phyloP scores from a whole-genome alignment of 2,888 invertebrate genomes.

The Gasteruption jaculator region DNA sequence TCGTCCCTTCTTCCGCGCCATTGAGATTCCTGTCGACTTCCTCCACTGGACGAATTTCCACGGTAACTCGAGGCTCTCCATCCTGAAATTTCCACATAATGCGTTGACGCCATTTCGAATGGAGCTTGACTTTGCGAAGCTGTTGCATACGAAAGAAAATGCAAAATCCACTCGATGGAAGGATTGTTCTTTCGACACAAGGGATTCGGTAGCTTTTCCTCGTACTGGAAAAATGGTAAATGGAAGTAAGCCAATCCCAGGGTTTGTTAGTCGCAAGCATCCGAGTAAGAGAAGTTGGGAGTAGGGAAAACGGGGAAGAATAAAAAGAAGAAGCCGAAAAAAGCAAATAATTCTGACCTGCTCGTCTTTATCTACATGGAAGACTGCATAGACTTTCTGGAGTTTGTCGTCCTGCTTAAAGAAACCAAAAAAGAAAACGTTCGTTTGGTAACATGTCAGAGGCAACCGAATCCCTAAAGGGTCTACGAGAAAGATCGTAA shows the following conservation, averaged over 20 bases:
- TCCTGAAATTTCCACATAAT: slow-evolving; percentile 53
- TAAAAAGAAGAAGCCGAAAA: too few relatives aligned
- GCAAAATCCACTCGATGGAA: slow-evolving; percentile 7
- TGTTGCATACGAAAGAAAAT: background rate
- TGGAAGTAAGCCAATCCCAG: too few relatives aligned
- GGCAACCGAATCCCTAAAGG: background rate
- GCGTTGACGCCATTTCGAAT: slow-evolving; percentile 3
- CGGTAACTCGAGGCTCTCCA: slow-evolving; percentile 62
- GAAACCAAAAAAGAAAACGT: slow-evolving; percentile 15
- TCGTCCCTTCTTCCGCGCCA: slow-evolving; percentile 32
- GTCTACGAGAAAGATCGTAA: too few relatives aligned
- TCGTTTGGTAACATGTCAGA: background rate
- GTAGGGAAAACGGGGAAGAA: too few relatives aligned
- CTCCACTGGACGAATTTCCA: slow-evolving; percentile 64
- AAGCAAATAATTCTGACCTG: slow-evolving; percentile 50
- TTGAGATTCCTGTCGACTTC: slow-evolving; percentile 49
- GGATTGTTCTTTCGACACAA: too few relatives aligned
- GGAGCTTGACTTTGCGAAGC: slow-evolving; percentile 6
- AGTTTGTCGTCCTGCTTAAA: slow-evolving; percentile 51
- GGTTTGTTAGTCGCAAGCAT: too few relatives aligned
- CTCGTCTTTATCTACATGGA: slow-evolving; percentile 52
- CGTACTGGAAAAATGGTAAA: too few relatives aligned
- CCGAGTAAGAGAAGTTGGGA: too few relatives aligned
- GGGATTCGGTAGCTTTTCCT: too few relatives aligned
- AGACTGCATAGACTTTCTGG: slow-evolving; percentile 52